phyloP scores from a whole-genome alignment of 2,113 vertebrate species.

The Scatophagus argus region DNA sequence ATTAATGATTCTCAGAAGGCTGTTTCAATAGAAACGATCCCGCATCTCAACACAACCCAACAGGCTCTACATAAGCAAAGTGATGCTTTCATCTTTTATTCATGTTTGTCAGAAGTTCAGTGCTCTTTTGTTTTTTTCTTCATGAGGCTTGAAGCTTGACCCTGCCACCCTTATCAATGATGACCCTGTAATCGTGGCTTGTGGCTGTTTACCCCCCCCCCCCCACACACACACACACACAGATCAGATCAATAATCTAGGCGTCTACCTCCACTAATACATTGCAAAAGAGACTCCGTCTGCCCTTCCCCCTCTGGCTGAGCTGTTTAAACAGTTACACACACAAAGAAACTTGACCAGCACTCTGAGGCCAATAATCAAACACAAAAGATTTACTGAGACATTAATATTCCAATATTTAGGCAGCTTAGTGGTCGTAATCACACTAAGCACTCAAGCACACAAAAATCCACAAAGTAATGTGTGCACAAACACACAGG shows the following conservation, averaged over 20 bases:
- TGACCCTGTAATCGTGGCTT: neutral
- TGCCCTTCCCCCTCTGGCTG: neutral
- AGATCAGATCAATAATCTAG: conserved; percentile 48
- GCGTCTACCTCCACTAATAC: neutral
- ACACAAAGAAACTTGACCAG: neutral
- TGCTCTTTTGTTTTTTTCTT: conserved; percentile 2
- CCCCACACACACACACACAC: no score
- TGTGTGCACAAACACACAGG: neutral
- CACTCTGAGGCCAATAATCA: neutral
- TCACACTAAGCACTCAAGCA: conserved; percentile 12
- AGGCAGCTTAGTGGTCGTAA: neutral
- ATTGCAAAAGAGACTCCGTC: neutral
- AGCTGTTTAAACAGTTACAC: conserved; percentile 24
- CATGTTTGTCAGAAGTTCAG: neutral
- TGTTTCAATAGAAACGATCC: no score
- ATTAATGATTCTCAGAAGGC: conserved; percentile 7
- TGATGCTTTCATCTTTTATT: neutral
- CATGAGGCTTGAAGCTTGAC: neutral
- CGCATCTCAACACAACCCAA: neutral
- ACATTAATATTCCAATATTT: conserved; percentile 35
- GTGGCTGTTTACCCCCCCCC: neutral
- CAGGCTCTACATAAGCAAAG: neutral
- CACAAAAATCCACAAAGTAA: conserved; percentile 6
- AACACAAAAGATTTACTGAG: conserved; percentile 35
- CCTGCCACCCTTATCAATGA: neutral